phyloP scores from a whole-genome alignment of 2,888 invertebrate species.

The Rhagophthalmus giganteus region DNA sequence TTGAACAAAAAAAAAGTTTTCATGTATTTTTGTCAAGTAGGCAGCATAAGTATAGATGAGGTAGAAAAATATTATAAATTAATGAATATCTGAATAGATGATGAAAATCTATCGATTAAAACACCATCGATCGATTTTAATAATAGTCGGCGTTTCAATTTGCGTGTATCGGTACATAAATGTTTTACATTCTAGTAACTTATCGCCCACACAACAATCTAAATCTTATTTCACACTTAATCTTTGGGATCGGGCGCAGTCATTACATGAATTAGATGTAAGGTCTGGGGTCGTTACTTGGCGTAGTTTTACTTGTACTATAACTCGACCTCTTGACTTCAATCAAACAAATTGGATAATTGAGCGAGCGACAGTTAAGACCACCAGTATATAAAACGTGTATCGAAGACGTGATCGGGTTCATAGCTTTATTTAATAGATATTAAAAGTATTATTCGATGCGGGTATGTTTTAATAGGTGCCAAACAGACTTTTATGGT shows the following conservation, averaged over 20 bases:
- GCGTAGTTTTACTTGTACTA: constrained; percentile 32
- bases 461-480: not conserved
- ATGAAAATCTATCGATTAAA: too few relatives aligned
- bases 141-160: too few relatives aligned
- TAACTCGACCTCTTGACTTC: constrained; percentile 36
- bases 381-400: not conserved
- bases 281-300: constrained; percentile 35
- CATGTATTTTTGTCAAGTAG: too few relatives aligned
- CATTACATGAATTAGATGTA: constrained; percentile 37
- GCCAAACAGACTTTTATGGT: too few relatives aligned
- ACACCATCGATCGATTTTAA: too few relatives aligned
- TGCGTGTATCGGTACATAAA: too few relatives aligned
- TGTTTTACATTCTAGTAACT: not conserved
- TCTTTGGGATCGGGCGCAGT: constrained; percentile 32
- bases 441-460: too few relatives aligned
- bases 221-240: constrained; percentile 38
- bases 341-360: constrained; percentile 46
- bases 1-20: too few relatives aligned
- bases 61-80: too few relatives aligned
- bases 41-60: too few relatives aligned
- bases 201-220: constrained; percentile 8
- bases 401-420: not conserved
- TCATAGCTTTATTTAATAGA: not conserved
- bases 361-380: constrained; percentile 17
- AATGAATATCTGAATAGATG: too few relatives aligned